Base-by-base conservation (phyloP, 2,888 invertebrate species). In the Yponomeuta cagnagella region DNA sequence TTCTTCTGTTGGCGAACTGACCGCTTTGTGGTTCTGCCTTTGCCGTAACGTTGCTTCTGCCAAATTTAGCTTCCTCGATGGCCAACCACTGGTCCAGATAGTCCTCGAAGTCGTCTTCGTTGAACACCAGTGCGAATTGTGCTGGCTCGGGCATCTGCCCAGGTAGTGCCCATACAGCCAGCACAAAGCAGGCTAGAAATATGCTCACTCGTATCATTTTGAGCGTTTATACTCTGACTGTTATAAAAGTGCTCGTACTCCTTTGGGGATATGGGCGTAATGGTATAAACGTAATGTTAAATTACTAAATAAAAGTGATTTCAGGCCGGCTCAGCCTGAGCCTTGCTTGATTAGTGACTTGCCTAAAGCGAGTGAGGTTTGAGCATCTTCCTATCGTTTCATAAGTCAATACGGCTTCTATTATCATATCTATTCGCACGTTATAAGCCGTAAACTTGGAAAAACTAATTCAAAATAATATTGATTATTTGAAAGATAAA, bases 61-160 rank as follows among this genome's bases (percentile, higher is more conserved):
- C 76, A 76, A 76, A 78, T 71, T 80, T 84, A 2, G 73, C 72
- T 74, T 89, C 77, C 76, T 90, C 85, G 23, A 76, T 72, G 66
- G 77, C 85, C 10, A 92, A 80, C 89, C 89, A 92, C 8, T 75
- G 74, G 68, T 92, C 92, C 10, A 91, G 80, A 71, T 92, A 91
- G 72, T 91, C 90, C 74, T 93, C 92, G 72, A 90, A 92, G 12
- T 89, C 87, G 1, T 93, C 90, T 79, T 92, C 92, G 70, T 80
- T 81, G 43, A 91, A 81, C 63, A 85, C 74, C 68, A 86, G 76
- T 1, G 87, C 89, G 33, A 92, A 75, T 10, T 88, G 78, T 4
- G 84, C 82, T 1, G 91, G 92, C 71, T 88, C 86, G 2, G 86
- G 85, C 70, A 77, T 73, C 48, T 72, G 67, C n/a, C 70, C 67